Base-by-base conservation (phyloP, 2,888 invertebrate species). In the Ommatoiulus sabulosus region DNA sequence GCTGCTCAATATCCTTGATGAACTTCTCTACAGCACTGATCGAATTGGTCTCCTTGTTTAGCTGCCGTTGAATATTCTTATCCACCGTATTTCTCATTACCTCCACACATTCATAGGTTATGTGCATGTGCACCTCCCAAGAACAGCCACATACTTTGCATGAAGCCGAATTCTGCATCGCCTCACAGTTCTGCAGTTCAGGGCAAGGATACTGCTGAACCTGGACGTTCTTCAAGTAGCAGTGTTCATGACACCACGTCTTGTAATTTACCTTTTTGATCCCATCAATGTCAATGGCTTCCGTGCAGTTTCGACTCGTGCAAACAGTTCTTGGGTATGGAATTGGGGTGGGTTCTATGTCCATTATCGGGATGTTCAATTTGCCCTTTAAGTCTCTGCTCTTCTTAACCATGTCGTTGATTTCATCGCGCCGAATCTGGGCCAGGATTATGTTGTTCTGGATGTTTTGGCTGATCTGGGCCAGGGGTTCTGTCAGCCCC, bases 401-500 rank as follows among this genome's bases (percentile, higher is more conserved):
- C 10, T 80, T 87, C 8, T 44, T 20, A 24, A 44, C n/a, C 46
- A 46, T 57, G 35, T 43, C 35, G 12, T 89, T 84, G 52, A 88
- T 88, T 12, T 52, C 85, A 12, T 86, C 24, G 1, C 43, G 43
- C 15, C 84, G 86, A 0, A 48, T 7, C 46, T 46, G 20, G 20
- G 63, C 84, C 20, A 89, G 48, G 3, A 80, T 44, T n/a, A 84
- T 84, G 10, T 87, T 46, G 48, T 89, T 89, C 12, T 84, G 35
- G 20, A 89, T 89, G 52, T 87, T 87, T 43, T 87, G 72, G 20
- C 46, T 87, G 17, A 89, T 52, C 43, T 89, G 87, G 8, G 48
- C 89, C n/a, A 89, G 24, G 0, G 89, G 89, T 84, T 87, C 87
- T 7, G 87, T 87, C 84, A 89, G 48, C 10, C 17, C 44, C 24